Evolutionary conservation across 1,140 invertebrate species (phyloP).

Genomic region (Acyrthosiphon pisum): DNA sequence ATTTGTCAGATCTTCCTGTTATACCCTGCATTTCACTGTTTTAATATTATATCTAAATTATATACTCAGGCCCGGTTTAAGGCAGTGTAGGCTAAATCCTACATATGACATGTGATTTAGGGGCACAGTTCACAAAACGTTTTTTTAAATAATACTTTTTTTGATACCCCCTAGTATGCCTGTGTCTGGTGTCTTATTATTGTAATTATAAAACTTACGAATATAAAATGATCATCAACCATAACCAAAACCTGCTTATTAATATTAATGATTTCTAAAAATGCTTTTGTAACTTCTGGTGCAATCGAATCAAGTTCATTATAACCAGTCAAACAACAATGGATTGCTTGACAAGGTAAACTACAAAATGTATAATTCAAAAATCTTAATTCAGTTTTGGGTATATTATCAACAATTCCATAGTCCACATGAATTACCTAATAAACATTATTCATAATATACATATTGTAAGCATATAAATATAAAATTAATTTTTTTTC

Average conservation of each 20-base stretch:
- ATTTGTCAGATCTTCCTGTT: too few species aligned
- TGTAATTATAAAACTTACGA: constrained; percentile 13
- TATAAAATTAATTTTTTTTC: neutral
- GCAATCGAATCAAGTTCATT: neutral
- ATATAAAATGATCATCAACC: constrained; percentile 5
- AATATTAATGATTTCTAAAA: neutral
- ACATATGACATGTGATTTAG: neutral
- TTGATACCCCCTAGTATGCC: too few species aligned
- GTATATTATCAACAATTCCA: constrained; percentile 17
- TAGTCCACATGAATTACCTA: constrained; percentile 38
- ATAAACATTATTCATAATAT: neutral
- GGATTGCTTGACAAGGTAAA: constrained; percentile 36
- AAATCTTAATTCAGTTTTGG: constrained; percentile 15
- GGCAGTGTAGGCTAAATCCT: too few species aligned
- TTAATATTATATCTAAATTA: too few species aligned
- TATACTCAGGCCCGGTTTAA: too few species aligned
- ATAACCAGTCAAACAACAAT: constrained; percentile 40
- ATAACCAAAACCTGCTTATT: constrained; percentile 1
- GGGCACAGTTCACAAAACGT: too few species aligned
- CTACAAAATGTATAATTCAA: neutral
- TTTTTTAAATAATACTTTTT: too few species aligned
- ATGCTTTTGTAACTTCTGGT: neutral
- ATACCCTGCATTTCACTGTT: too few species aligned
- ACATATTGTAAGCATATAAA: neutral
- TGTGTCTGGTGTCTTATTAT: too few species aligned